Base-by-base conservation (phyloP, 2,113 vertebrate genomes). In the Poecilia latipinna region DNA sequence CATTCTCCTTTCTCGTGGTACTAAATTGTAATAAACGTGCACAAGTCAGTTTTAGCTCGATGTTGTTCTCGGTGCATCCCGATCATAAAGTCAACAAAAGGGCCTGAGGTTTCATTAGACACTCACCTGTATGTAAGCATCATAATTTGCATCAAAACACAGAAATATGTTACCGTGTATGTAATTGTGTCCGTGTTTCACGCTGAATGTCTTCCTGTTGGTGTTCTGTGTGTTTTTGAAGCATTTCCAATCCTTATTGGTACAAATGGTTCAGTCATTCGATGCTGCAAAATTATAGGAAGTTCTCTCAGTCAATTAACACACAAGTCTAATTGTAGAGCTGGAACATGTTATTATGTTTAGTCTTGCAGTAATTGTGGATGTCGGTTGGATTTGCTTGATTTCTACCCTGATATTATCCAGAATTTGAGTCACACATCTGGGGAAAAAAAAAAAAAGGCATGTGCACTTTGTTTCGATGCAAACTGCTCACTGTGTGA, bases 141-240 rank as follows among this genome's bases (percentile, higher is more conserved):
- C 73, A 67, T 57, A 74, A 60, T 74, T 84, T 72, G 70, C 68
- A 77, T 89, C 68, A 78, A 35, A 70, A 62, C 74, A 85, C 79
- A 83, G 68, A 82, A 61, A 81, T 84, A 73, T 84, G 75, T 85
- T 76, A 22, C 70, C 80, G 82, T 85, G 80, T 92, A 83, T 80
- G 77, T 92, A 86, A 74, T 80, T 78, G 88, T 92, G 77, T 90
- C 33, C 72, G 71, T 85, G 82, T 89, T 80, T 78, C 86, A 87
- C 78, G 77, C 78, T 87, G 80, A 93, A 91, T 91, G 90, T 92
- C 80, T 87, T 89, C 82, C 86, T 85, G 22, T 68, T 79, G 68
- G 35, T 77, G 76, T 84, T 86, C 62, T 83, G 19, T 86, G 73
- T 84, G 69, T 81, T 79, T 37, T 76, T 64, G 61, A 80, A 70